These are phyloP conservation scores for Cryptus armator DNA, from an alignment of 2,888 invertebrate species.

Conservation along the genomic window DNA sequence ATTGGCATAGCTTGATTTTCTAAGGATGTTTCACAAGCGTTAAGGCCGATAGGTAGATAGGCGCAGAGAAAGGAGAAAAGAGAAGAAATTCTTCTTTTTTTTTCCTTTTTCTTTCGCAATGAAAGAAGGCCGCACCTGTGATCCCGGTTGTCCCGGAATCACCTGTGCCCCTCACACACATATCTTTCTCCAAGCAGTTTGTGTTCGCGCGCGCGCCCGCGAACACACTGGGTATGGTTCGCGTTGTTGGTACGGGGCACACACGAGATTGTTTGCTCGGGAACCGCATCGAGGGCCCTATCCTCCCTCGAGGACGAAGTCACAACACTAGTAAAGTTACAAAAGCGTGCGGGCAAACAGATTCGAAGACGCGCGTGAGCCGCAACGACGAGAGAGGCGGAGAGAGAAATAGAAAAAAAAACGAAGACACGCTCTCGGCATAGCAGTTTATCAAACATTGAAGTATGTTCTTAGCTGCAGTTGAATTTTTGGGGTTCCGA, in stretches of 20 bases:
- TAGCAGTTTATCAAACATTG: conserved; percentile 82
- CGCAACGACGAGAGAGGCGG: conserved; percentile 35
- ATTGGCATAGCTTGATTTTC: neutral
- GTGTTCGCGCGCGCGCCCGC: conserved; percentile 35
- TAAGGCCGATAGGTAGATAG: neutral
- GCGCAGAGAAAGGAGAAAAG: conserved; percentile 20
- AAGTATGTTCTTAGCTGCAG: conserved; percentile 66
- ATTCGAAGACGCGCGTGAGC: conserved; percentile 76
- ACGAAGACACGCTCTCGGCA: conserved; percentile 49
- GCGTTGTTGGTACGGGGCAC: conserved; percentile 78
- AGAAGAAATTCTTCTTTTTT: conserved; percentile 8
- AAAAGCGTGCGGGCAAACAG: conserved; percentile 81
- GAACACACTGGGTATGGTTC: conserved; percentile 62
- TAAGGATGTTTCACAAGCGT: neutral
- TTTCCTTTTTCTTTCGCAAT: conserved; percentile 41
- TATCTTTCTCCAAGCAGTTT: conserved; percentile 46
- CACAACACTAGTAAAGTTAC: conserved; percentile 83
- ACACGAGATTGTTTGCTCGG: conserved; percentile 80
- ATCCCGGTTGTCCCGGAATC: conserved; percentile 66
- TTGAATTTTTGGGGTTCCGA: conserved; percentile 28
- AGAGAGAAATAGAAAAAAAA: conserved; percentile 7
- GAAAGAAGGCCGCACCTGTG: conserved; percentile 69
- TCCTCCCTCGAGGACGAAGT: conserved; percentile 74
- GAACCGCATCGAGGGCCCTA: conserved; percentile 77
- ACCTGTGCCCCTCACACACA: conserved; percentile 62